These are phyloP conservation scores for Anser cygnoides DNA, from an alignment of 2,113 vertebrate genomes.

Conservation along the genomic window DNA sequence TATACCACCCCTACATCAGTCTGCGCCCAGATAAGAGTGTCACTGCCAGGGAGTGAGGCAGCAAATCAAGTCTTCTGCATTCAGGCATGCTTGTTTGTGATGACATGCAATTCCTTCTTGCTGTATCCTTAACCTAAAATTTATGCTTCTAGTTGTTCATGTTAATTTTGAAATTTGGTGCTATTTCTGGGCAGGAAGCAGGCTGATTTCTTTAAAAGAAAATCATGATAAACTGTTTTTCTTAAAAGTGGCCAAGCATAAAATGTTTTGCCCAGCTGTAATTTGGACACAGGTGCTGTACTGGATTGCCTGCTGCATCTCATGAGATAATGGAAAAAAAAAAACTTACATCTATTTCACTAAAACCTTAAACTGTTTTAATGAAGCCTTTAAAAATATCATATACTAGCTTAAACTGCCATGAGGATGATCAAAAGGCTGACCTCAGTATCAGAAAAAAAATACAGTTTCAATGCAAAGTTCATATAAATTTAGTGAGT, in stretches of 20 bases:
- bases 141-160: fast-evolving
- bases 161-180: neutral
- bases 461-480: neutral
- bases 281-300: neutral
- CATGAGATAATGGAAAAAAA: neutral
- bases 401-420: neutral
- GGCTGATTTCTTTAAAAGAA: neutral
- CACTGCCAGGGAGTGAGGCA: neutral
- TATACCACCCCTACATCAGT: neutral
- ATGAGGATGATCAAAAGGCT: neutral
- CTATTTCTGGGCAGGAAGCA: neutral
- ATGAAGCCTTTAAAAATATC: neutral
- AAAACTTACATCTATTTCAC: neutral
- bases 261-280: neutral
- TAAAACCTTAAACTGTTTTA: neutral
- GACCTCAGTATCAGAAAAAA: neutral
- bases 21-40: neutral
- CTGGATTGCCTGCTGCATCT: neutral
- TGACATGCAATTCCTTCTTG: neutral
- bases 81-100: neutral
- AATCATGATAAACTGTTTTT: neutral
- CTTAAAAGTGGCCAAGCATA: neutral
- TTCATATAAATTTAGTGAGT: neutral
- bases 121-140: neutral
- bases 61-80: neutral